Conservation (phyloP, 2,113 vertebrate genomes). For the Stomatorhinus ivindoensis region DNA sequence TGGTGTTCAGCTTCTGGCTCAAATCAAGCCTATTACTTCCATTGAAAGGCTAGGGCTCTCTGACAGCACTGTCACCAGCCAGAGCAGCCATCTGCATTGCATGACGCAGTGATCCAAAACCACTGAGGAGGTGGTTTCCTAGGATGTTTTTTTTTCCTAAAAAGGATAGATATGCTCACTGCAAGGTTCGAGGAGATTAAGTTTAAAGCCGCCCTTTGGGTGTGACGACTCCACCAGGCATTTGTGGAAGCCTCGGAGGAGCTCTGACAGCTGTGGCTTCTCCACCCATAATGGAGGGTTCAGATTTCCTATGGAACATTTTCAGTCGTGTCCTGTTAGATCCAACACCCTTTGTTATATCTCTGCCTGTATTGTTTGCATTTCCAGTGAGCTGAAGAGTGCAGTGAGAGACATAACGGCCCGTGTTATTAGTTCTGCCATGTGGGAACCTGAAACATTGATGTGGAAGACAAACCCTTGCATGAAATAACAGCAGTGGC, state of each 20-base stretch:
- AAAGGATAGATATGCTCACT: background rate
- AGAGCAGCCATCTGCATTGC: background rate
- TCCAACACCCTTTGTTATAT: background rate
- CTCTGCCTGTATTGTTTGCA: background rate
- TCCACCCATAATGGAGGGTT: background rate
- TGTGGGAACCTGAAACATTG: background rate
- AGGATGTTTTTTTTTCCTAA: too few relatives aligned
- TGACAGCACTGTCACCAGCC: background rate
- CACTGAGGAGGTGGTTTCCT: background rate
- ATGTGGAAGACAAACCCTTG: background rate
- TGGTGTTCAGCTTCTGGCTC: background rate
- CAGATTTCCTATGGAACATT: background rate
- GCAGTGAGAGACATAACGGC: background rate
- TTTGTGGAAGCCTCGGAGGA: background rate
- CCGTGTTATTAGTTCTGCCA: background rate
- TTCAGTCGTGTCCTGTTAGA: background rate
- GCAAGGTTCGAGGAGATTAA: background rate
- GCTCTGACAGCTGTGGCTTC: background rate
- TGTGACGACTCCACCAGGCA: background rate
- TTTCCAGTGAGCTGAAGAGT: background rate
- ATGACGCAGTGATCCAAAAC: background rate
- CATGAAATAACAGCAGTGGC: background rate
- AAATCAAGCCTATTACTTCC: too few relatives aligned
- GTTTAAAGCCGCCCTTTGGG: background rate
- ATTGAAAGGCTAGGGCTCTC: background rate